These are phyloP conservation scores for Centroberyx gerrardi DNA, from an alignment of 2,797 vertebrate genomes.

Conservation along the genomic window DNA sequence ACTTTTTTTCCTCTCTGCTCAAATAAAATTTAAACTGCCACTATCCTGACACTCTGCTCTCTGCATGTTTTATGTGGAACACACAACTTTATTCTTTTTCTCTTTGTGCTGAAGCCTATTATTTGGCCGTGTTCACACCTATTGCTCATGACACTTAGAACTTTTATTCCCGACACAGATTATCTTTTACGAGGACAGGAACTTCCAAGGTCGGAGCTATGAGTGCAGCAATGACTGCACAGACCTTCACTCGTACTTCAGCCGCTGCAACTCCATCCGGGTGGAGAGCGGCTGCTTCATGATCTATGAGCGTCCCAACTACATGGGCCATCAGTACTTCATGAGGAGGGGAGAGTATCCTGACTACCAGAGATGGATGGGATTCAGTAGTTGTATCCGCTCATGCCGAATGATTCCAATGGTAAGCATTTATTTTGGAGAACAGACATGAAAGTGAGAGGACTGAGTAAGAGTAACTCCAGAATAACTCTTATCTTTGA, in stretches of 20 bases:
- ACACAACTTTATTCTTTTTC: background rate
- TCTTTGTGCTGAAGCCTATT: background rate
- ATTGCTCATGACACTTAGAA: background rate
- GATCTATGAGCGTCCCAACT: slow-evolving; percentile 88
- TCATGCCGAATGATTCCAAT: slow-evolving; percentile 86
- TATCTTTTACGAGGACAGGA: slow-evolving; percentile 88
- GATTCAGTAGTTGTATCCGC: slow-evolving; percentile 86
- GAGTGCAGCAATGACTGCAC: slow-evolving; percentile 89
- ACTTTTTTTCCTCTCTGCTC: slow-evolving; percentile 67
- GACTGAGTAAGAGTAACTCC: background rate
- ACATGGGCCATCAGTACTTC: slow-evolving; percentile 89
- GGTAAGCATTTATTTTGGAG: slow-evolving; percentile 66
- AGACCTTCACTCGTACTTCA: slow-evolving; percentile 88
- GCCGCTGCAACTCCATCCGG: slow-evolving; percentile 87
- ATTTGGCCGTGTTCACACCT: background rate
- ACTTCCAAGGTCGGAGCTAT: slow-evolving; percentile 88
- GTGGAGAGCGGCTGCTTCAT: slow-evolving; percentile 89
- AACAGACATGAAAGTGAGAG: background rate
- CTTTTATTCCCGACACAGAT: slow-evolving; percentile 72
- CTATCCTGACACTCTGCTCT: slow-evolving; percentile 19
- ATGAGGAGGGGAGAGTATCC: slow-evolving; percentile 87
- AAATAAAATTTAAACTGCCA: slow-evolving; percentile 26
- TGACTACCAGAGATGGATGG: slow-evolving; percentile 89
- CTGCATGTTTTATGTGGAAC: slow-evolving; percentile 18
- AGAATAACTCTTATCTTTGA: background rate